Base-by-base conservation (phyloP, 2,888 invertebrate species). In the Tryphoninae sp. region DNA sequence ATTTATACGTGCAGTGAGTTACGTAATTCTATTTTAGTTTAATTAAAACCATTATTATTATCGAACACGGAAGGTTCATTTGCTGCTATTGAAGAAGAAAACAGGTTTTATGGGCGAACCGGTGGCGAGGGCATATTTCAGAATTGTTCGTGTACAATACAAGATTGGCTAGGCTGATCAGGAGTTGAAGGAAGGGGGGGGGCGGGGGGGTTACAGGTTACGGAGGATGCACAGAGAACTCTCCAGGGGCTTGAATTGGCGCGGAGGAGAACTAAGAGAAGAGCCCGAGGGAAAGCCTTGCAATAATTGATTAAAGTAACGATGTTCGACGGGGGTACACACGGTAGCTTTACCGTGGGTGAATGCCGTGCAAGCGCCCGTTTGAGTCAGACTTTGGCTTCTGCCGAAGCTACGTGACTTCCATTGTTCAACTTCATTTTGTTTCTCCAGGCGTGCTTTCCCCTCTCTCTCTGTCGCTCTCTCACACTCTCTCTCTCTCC, bases 281-380 rank as follows among this genome's bases (percentile, higher is more conserved):
- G 40, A 69, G 40, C 68, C 58, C 19, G 22, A 45, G 22, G 40
- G 33, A 22, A 22, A 69, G 40, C 68, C 58, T 79, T 61, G 79
- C 81, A 83, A 83, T 81, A 83, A 83, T 83, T 83, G 83, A 83
- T 83, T 81, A 80, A 77, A 74, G 78, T 79, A 82, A 80, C 77
- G 77, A 80, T 76, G 78, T 81, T 83, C 81, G 68, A 73, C 71
- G 78, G 49, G 55, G 33, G 74, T 79, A 81, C 76, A 79, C 76
- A 79, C 55, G 58, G 78, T 78, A 62, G 74, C 80, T 73, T 67
- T 68, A 77, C 49, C 71, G 55, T 8, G 45, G 59, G 65, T 64
- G 83, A 83, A 81, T 74, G 53, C 59, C 49, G 68, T 74, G 51
- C 55, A 72, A 45, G 76, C 42, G 16, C 26, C 71, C 64, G 33